Evolutionary conservation across 2,888 invertebrate genomes (phyloP), one percentile per base, ranked within the genome.

Genomic region (Zaprionus bogoriensis): DNA sequence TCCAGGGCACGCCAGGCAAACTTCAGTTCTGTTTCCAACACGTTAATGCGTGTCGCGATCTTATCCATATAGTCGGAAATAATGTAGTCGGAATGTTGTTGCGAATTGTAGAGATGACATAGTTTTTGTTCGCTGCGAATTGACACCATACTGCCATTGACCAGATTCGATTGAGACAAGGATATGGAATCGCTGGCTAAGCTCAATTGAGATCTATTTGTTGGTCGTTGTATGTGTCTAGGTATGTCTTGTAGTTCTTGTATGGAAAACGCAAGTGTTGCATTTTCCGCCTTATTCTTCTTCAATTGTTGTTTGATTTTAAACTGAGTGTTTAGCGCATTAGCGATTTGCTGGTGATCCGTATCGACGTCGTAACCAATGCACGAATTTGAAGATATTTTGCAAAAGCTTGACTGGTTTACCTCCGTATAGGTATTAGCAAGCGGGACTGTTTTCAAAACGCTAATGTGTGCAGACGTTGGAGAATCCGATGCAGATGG

Each of bases 1-100:
- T 98, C 97, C 55, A 98, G 92, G 2, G 97, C 97, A 71, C 97
- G 93, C 97, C 97, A 98, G 14, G 98, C 97, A 89, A 97, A 97
- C 88, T 97, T 96, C 45, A 98, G 92, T 91, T 98, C 97, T 2
- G 96, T 96, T 91, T 98, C 97, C 10, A 98, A 93, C 80, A 97
- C 95, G 87, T 95, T 96, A 64, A 98, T 93, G 28, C 97, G 93
- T 22, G 96, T 96, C 10, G 96, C 96, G 51, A 97, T 93, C 76
- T 96, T 94, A 87, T 97, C 97, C 96, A 97, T 97, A 89, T 96
- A 97, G 90, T 96, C 97, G 76, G 95, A 95, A 90, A 96, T 95
- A 84, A 96, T 95, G 88, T 95, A 95, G 89, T 95, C 95, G 47
- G 89, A 92, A 92, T 93, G 90, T 90, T 93, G 91, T 90, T 93